Evolutionary conservation across 2,888 invertebrate species (phyloP), one percentile per base, ranked within the genome.

Genomic region (Troilus luridus): DNA sequence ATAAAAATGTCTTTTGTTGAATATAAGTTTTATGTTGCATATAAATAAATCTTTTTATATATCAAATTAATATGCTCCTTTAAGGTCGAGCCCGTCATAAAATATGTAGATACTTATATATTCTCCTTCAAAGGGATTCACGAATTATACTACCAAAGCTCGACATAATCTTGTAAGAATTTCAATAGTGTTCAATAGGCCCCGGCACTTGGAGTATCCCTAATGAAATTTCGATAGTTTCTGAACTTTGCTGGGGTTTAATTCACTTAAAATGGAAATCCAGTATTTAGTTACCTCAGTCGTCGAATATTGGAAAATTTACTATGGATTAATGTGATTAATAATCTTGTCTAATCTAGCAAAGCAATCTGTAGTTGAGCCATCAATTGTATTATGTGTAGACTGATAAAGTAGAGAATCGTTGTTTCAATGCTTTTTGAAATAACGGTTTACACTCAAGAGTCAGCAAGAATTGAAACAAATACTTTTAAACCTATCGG

Each of bases 141-240:
- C 17, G 72, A 41, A 8, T 19, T 1, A n/a, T 56, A 0, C 85
- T 21, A 21, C 5, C 56, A 56, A 85, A 85, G 56, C 56, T 85
- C 85, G 56, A 56, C 1, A n/a, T 56, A 85, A 85, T 58, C 85
- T 58, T 21, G 56, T 85, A 58, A 56, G n/a, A 21, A 85, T 85
- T 85, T 58, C 56, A 85, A 85, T 56, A 21, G 56, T 85, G 56
- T 85, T 58, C 85, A 85, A 85, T 56, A 21, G 56, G 21, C 21
- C 56, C n/a, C 85, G n/a, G 11, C 7, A 56, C 56, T 21, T 12
- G 85, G 85, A 85, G 56, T 85, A 41, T n/a, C 85, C n/a, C n/a
- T 85, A 85, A 85, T 85, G 85, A 85, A 85, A 85, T 85, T 85
- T 85, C 85, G 21, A 85, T 81, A 81, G 81, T 81, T 81, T 6